These are phyloP conservation scores for Illadopsis cleaveri DNA, from an alignment of 2,113 vertebrate species.

Conservation along the genomic window DNA sequence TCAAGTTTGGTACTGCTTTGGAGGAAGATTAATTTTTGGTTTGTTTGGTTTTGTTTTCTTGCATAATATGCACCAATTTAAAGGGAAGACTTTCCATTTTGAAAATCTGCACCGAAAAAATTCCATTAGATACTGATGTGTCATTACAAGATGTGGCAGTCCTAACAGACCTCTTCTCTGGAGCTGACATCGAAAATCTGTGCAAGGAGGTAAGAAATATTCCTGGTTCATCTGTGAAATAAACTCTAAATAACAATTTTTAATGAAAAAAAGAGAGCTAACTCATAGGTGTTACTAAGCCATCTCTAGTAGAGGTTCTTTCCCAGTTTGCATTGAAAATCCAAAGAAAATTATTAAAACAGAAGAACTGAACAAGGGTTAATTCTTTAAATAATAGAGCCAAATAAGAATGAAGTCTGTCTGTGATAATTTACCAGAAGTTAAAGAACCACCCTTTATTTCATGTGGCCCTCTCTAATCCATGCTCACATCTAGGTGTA, in stretches of 20 bases:
- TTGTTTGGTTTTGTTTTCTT: background rate
- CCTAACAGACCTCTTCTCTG: conserved; percentile 84
- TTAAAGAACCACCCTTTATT: background rate
- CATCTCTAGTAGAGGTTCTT: background rate
- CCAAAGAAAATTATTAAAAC: background rate
- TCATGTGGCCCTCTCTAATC: background rate
- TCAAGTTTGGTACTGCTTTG: background rate
- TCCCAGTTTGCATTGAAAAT: background rate
- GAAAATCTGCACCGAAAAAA: conserved; percentile 79
- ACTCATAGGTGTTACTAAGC: background rate
- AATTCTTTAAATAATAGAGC: background rate
- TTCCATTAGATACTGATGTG: conserved; percentile 81
- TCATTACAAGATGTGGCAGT: conserved; percentile 79
- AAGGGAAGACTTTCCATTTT: conserved; percentile 88
- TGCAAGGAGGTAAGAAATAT: conserved; percentile 88
- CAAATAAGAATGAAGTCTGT: background rate
- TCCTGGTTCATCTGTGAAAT: background rate
- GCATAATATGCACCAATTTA: background rate
- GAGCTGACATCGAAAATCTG: conserved; percentile 91
- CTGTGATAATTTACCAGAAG: background rate
- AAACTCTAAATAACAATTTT: background rate
- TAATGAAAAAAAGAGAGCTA: background rate
- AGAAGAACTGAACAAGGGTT: background rate
- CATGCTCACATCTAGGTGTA: background rate
- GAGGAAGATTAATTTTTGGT: background rate